phyloP scores from a whole-genome alignment of 2,888 invertebrate species.

The Pycnomerus fuliginosus region DNA sequence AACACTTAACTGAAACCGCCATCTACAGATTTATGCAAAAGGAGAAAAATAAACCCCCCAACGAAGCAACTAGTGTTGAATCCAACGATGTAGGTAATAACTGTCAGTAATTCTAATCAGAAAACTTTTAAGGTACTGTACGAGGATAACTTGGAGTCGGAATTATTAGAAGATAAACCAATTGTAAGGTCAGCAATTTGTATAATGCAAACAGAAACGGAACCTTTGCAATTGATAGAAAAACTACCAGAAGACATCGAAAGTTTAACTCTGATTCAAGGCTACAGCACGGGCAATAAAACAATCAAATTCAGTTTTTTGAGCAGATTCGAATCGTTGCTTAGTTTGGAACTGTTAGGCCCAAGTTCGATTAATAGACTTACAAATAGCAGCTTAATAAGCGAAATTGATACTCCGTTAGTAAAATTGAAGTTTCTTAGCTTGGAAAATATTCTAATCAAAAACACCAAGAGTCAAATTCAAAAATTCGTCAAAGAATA shows the following conservation, averaged over 20 bases:
- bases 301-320: slow-evolving; percentile 53
- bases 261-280: slow-evolving; percentile 60
- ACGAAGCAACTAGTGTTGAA: slow-evolving; percentile 38
- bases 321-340: slow-evolving; percentile 54
- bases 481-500: slow-evolving; percentile 52
- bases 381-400: slow-evolving; percentile 46
- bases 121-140: slow-evolving; percentile 47
- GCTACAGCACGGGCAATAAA: slow-evolving; percentile 55
- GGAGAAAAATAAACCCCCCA: slow-evolving; percentile 35
- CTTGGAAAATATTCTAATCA: slow-evolving; percentile 53
- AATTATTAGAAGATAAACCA: slow-evolving; percentile 49
- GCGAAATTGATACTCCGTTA: slow-evolving; percentile 55
- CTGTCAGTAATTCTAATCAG: slow-evolving; percentile 11
- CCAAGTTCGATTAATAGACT: slow-evolving; percentile 45
- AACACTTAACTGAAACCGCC: slow-evolving; percentile 58
- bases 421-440: slow-evolving; percentile 55
- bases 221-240: slow-evolving; percentile 50
- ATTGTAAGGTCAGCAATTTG: slow-evolving; percentile 58
- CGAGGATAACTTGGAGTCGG: slow-evolving; percentile 48
- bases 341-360: slow-evolving; percentile 63
- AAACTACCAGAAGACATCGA: slow-evolving; percentile 55
- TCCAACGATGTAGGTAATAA: slow-evolving; percentile 48
- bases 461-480: slow-evolving; percentile 44
- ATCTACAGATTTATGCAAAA: slow-evolving; percentile 57
- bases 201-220: slow-evolving; percentile 54